Evolutionary conservation across 2,888 invertebrate genomes (phyloP), one percentile per base, ranked within the genome.

Genomic region (Lordiphosa andalusiaca): DNA sequence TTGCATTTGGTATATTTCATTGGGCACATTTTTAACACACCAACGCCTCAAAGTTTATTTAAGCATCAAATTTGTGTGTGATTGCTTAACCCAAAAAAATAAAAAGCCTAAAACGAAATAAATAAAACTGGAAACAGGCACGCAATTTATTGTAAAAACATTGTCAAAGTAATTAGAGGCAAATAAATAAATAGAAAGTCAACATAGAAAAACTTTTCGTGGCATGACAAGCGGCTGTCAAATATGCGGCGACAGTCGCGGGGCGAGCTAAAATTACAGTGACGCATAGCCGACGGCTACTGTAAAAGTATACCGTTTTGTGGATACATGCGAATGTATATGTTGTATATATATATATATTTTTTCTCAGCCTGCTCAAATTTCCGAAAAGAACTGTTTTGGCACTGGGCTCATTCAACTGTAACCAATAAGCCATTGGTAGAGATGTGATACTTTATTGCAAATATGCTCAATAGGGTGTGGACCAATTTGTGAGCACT

Each of bases 111-210:
- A 42, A 4, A 21, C 6, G 6, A 19, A 42, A 19, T 23, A 19
- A 42, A 38, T 6, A 10, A 46, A 30, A 33, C 33, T 13, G 38
- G 55, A 59, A 75, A 77, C 64, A 56, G 67, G 62, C 67, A 69
- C 56, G 82, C 82, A 82, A 85, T 85, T 85, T 85, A 67, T 84
- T 85, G 84, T 85, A 69, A 73, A 85, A 85, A 85, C 85, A 85
- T 76, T 81, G 84, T 74, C 77, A 71, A 65, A 56, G 72, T 67
- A 80, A 84, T 84, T 80, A 80, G 73, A 84, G 56, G 54, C 71
- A 52, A 48, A 44, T 44, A 30, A 30, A 10, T 30, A 30, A 30
- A 30, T 44, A 16, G 30, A 44, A 16, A 33, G 30, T 33, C 44
- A 59, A 47, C 39, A 49, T 37, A 60, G 56, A 71, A 64, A 62